A percentile compares a stretch with the other conserved stretches of the same genome.
Evolutionary conservation across 2,888 invertebrate species (phyloP).

Genomic region (Diloba caeruleocephala): DNA sequence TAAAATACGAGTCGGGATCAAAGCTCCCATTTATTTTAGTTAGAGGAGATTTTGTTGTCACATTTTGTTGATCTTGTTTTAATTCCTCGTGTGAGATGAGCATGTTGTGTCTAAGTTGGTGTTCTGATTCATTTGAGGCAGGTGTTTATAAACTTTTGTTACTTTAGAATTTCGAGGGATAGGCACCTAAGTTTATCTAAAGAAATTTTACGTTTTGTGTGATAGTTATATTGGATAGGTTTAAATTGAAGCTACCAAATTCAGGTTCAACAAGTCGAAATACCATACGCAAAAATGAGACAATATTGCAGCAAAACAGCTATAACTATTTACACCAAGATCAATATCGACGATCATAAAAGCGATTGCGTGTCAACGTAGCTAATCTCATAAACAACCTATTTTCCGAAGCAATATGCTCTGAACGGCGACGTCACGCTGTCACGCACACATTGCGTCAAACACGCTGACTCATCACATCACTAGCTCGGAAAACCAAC

Average conservation of each 20-base stretch:
- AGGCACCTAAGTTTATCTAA: too few species aligned
- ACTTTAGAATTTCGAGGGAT: too few species aligned
- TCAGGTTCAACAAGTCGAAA: slow-evolving; percentile 11
- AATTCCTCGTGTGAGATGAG: slow-evolving; percentile 16
- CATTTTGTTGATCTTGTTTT: slow-evolving; percentile 50
- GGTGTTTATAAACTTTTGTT: too few species aligned
- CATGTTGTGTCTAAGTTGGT: slow-evolving; percentile 3
- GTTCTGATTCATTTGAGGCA: slow-evolving; percentile 8
- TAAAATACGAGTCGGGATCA: slow-evolving; percentile 83
- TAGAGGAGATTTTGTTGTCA: slow-evolving; percentile 74
- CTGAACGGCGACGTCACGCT: slow-evolving; percentile 59
- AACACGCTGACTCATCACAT: slow-evolving; percentile 68
- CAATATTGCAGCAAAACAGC: slow-evolving; percentile 11
- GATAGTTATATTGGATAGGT: too few species aligned
- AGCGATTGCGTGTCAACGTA: slow-evolving; percentile 66
- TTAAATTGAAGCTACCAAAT: not conserved
- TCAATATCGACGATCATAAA: slow-evolving; percentile 44
- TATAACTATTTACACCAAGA: slow-evolving; percentile 28
- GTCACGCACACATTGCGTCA: slow-evolving; percentile 75
- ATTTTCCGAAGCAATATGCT: slow-evolving; percentile 65
- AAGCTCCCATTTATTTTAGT: slow-evolving; percentile 84
- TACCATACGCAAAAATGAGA: slow-evolving; percentile 19
- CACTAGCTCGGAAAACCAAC: slow-evolving; percentile 69
- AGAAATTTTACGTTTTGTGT: too few species aligned
- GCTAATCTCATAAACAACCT: slow-evolving; percentile 63